These are phyloP conservation scores for Mus caroli DNA, from an alignment of 2,797 vertebrate species.

Conservation along the genomic window DNA sequence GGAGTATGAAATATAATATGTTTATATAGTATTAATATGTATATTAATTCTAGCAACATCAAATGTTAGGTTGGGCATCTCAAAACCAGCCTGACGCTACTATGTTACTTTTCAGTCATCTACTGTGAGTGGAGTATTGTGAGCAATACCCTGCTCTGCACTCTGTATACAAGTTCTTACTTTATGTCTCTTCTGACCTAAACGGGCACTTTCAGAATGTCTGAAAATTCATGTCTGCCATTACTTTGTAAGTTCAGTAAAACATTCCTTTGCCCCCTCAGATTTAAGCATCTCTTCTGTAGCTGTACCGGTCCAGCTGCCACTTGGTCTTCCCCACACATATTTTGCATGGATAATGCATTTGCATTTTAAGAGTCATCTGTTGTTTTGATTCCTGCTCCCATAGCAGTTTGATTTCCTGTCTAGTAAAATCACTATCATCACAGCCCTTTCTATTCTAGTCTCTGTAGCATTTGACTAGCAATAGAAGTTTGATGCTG, in stretches of 20 bases:
- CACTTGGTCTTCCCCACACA: constrained; percentile 13
- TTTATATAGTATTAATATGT: too few relatives aligned
- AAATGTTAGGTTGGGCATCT: not conserved
- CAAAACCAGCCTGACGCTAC: not conserved
- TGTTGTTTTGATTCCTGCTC: constrained; percentile 80
- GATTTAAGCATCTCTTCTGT: constrained; percentile 63
- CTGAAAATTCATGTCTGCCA: constrained; percentile 62
- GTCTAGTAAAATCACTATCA: constrained; percentile 64
- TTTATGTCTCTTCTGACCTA: not conserved
- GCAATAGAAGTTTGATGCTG: constrained; percentile 16
- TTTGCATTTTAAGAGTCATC: constrained; percentile 74
- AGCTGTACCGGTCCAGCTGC: constrained; percentile 33
- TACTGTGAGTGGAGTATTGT: rapidly evolving
- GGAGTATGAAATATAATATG: too few relatives aligned
- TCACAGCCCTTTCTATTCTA: constrained; percentile 71
- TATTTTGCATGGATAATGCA: constrained; percentile 70
- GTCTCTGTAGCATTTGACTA: constrained; percentile 72
- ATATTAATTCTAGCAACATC: not conserved
- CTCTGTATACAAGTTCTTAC: not conserved
- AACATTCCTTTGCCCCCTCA: constrained; percentile 46
- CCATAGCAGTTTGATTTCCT: constrained; percentile 75
- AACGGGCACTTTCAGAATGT: not conserved
- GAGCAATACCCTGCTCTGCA: not conserved
- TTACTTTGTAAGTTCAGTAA: not conserved
- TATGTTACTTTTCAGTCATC: not conserved